A percentile compares a stretch with the other conserved stretches of the same genome.
phyloP scores from a whole-genome alignment of 2,797 vertebrate species.

The Bucorvus abyssinicus region DNA sequence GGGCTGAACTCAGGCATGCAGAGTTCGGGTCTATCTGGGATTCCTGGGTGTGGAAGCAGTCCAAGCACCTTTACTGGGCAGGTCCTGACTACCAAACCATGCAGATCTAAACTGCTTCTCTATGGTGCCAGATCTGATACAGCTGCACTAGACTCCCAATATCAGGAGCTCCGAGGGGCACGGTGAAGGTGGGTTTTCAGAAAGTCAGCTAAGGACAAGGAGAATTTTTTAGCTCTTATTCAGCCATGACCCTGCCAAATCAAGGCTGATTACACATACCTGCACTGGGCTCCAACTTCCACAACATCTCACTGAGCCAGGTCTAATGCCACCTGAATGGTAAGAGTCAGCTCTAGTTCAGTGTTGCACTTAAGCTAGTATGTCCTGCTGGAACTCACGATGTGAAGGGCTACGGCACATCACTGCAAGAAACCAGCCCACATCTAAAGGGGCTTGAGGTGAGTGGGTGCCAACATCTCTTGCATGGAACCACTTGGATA shows the following conservation, averaged over 20 bases:
- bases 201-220: not conserved
- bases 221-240: not conserved
- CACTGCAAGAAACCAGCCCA: not conserved
- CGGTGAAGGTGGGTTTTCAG: not conserved
- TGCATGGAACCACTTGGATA: not conserved
- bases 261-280: not conserved
- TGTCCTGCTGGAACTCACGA: not conserved
- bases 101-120: not conserved
- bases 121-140: not conserved
- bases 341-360: not conserved
- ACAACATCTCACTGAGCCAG: not conserved
- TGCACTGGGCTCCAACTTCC: not conserved
- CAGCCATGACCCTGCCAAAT: not conserved
- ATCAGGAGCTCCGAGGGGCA: not conserved
- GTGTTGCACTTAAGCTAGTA: not conserved
- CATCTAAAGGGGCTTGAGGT: not conserved
- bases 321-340: not conserved
- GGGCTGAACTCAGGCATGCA: not conserved
- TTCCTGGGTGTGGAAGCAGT: not conserved
- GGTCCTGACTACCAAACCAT: not conserved
- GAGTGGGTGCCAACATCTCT: not conserved
- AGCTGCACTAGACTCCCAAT: not conserved
- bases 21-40: not conserved
- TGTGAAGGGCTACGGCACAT: rapidly evolving
- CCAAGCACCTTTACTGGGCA: not conserved